Evolutionary conservation across 2,113 vertebrate species (phyloP), one percentile per base, ranked within the genome.

Genomic region (Dascyllus trimaculatus): DNA sequence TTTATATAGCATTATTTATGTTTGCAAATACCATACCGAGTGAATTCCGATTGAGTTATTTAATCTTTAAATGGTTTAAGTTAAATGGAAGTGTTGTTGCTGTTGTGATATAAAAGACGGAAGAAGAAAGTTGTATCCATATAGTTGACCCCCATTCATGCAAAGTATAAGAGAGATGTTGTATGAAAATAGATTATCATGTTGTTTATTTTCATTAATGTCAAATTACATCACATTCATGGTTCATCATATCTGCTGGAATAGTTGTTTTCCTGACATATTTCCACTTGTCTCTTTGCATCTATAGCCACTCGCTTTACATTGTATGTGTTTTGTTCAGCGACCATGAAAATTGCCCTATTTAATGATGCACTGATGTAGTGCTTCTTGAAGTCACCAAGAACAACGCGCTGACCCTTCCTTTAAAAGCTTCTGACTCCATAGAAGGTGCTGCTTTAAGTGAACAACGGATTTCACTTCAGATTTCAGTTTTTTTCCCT

Each of bases 311-410:
- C 73, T 35, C 48, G 79, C 75, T 85, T 74, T 88, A 82, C 80
- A 85, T 88, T 88, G 60, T 84, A 49, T 82, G 81, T 67, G 71
- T 91, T 88, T 90, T 88, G 89, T 25, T 88, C 91, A 93, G 81
- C 32, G 18, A 81, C 89, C 91, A 91, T 94, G 88, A 94, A 93
- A 82, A 91, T 91, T 85, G 93, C 51, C 86, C 93, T 80, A 92
- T 91, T 91, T 94, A 92, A 77, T 54, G 75, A 71, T 18, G 24
- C 52, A 75, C 71, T 82, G 82, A 90, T 60, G 79, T 78, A 69
- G 26, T 1, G 69, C 68, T 21, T 71, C 71, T 58, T 35, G 40
- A 48, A 74, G 61, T 35, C 32, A 45, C 58, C 21, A 35, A 72
- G 60, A 52, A 57, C 45, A 64, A 38, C 72, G 35, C 38, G 25